phyloP scores from a whole-genome alignment of 2,797 vertebrate species.

The Centroberyx gerrardi region DNA sequence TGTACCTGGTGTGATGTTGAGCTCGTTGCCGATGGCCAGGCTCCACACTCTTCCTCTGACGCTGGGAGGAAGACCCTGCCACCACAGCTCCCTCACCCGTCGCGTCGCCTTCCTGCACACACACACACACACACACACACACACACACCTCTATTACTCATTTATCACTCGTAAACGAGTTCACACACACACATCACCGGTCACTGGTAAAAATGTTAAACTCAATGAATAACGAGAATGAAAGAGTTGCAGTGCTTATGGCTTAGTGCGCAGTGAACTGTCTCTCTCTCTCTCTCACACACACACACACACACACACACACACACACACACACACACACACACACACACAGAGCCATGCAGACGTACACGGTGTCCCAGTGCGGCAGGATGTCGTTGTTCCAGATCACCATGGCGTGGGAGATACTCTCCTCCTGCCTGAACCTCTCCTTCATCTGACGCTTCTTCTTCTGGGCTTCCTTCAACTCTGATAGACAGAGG shows the following conservation, averaged over 20 bases:
- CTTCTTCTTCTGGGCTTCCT: conserved; percentile 97
- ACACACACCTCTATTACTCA: neutral
- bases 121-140: conserved; percentile 14
- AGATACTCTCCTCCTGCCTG: conserved; percentile 96
- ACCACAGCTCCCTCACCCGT: conserved; percentile 96
- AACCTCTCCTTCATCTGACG: conserved; percentile 97
- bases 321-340: conserved; percentile 7
- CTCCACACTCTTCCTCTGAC: conserved; percentile 97
- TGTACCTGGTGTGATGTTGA: conserved; percentile 97
- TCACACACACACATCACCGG: neutral
- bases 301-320: neutral
- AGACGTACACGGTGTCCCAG: conserved; percentile 92
- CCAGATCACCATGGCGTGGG: conserved; percentile 96
- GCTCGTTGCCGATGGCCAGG: conserved; percentile 97
- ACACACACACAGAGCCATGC: neutral
- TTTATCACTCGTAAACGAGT: too few relatives aligned
- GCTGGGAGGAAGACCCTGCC: conserved; percentile 97
- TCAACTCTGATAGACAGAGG: conserved; percentile 88
- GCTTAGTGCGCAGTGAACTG: too few relatives aligned
- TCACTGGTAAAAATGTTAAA: too few relatives aligned
- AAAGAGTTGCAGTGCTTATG: too few relatives aligned
- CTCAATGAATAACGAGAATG: too few relatives aligned
- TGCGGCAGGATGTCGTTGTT: conserved; percentile 96
- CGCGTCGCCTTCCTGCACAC: conserved; percentile 88
- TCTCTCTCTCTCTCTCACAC: neutral